Conservation (phyloP, 2,113 vertebrate genomes). For the Fregata magnificens region DNA sequence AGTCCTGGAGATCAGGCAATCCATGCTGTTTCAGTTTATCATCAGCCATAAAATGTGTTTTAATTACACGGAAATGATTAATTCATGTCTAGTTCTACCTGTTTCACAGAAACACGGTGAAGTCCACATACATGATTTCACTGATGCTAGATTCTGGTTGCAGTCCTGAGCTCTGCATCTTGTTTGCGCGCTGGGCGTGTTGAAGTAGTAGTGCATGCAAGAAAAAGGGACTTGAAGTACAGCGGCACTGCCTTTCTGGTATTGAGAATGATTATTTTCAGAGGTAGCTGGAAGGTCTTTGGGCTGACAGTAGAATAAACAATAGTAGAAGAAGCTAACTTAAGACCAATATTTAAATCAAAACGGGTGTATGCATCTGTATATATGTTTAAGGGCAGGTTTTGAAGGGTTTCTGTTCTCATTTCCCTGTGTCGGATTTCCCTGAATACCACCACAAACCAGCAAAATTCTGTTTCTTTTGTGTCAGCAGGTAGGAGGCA, state of each 20-base stretch:
- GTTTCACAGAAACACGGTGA: accelerated
- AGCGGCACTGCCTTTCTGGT: background rate
- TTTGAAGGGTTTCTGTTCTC: background rate
- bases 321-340: background rate
- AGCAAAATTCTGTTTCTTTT: background rate
- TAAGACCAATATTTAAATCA: background rate
- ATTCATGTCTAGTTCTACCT: accelerated
- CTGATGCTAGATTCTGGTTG: background rate
- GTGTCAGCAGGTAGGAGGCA: background rate
- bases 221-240: background rate
- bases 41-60: background rate
- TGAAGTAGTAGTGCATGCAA: background rate
- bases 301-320: background rate
- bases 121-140: accelerated
- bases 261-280: background rate
- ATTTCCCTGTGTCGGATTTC: background rate
- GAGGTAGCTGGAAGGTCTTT: background rate
- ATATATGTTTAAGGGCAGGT: background rate
- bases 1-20: background rate
- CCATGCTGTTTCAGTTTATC: background rate
- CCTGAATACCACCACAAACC: background rate
- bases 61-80: background rate
- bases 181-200: background rate
- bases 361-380: accelerated
- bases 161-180: background rate